A percentile compares a stretch with the other conserved stretches of the same genome.
Conservation (phyloP, 2,113 vertebrate species). For the Phyllostomus hastatus region DNA sequence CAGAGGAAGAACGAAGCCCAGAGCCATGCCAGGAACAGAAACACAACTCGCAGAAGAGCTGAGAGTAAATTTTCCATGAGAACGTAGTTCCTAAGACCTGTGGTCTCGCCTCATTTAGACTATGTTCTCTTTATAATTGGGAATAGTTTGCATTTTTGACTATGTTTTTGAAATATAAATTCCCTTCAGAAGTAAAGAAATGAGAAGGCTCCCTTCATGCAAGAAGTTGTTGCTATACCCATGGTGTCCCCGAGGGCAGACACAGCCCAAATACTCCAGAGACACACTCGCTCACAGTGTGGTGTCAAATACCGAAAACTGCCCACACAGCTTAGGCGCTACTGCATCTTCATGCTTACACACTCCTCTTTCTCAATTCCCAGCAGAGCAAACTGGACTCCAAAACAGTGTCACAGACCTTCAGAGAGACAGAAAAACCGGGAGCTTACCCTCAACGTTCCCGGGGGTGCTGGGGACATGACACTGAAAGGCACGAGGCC, state of each 20-base stretch:
- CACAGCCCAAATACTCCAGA: neutral
- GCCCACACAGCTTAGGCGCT: neutral
- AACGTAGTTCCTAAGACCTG: neutral
- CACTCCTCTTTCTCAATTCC: neutral
- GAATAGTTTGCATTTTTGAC: neutral
- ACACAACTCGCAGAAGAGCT: neutral
- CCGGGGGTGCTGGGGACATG: accelerated
- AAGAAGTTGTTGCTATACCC: neutral
- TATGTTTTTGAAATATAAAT: neutral
- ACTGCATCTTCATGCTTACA: neutral
- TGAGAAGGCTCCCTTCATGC: neutral
- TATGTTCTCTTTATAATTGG: neutral
- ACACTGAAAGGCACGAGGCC: neutral
- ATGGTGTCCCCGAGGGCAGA: neutral
- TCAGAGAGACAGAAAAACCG: neutral
- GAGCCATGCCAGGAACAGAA: neutral
- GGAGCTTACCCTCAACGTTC: accelerated
- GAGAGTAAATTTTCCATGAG: neutral
- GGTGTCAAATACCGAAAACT: neutral
- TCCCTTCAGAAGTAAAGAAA: neutral
- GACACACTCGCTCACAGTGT: accelerated
- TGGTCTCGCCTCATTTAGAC: neutral
- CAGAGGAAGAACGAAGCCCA: neutral
- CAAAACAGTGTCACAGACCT: neutral
- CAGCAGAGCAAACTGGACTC: neutral